phyloP scores from a whole-genome alignment of 2,113 vertebrate species.

The Rhizomys pruinosus region DNA sequence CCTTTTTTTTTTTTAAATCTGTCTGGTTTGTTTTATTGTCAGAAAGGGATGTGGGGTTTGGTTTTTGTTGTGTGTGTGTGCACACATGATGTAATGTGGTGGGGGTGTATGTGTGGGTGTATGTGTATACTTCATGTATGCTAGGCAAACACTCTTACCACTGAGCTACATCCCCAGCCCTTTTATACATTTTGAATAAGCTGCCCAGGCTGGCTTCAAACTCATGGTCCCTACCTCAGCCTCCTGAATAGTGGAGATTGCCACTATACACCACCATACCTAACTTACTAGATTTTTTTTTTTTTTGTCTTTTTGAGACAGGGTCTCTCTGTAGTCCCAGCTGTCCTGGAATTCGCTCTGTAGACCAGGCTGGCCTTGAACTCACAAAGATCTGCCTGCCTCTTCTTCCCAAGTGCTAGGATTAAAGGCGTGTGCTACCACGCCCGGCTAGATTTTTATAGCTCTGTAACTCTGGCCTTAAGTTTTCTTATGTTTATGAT shows the following conservation, averaged over 20 bases:
- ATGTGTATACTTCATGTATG: neutral
- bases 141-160: neutral
- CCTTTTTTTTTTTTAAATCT: too few species aligned
- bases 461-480: constrained; percentile 5
- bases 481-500: constrained; percentile 20
- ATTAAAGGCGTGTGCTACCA: too few species aligned
- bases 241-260: neutral
- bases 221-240: neutral
- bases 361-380: too few species aligned
- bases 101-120: too few species aligned
- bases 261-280: neutral
- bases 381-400: too few species aligned
- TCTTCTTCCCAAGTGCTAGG: too few species aligned
- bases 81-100: too few species aligned
- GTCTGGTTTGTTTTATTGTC: neutral
- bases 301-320: too few species aligned
- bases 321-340: too few species aligned
- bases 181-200: neutral
- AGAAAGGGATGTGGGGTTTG: neutral
- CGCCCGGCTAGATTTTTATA: too few species aligned
- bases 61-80: too few species aligned
- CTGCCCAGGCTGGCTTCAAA: neutral
- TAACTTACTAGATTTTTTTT: neutral
- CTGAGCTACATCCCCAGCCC: neutral
- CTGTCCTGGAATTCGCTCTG: too few species aligned